Percentiles rank a stretch among this genome's conserved stretches.
phyloP scores from a whole-genome alignment of 1,140 invertebrate species.

The Heliconius melpomene region DNA sequence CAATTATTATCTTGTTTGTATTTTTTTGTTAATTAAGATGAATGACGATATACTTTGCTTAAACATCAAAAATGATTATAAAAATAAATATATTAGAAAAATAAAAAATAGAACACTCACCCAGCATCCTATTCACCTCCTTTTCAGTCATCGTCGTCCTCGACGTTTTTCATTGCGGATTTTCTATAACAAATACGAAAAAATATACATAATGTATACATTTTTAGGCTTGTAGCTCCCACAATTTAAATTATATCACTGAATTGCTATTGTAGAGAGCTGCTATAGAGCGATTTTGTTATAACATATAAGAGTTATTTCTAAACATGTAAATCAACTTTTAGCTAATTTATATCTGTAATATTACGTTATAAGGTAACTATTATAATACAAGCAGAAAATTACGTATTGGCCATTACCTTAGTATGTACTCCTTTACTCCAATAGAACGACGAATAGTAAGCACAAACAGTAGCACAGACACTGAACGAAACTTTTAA shows the following conservation, averaged over 20 bases:
- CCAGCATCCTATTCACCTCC: constrained; percentile 77
- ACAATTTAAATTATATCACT: background rate
- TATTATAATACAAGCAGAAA: background rate
- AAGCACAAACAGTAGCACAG: constrained; percentile 62
- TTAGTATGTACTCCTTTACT: constrained; percentile 30
- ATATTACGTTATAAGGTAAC: background rate
- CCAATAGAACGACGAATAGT: constrained; percentile 23
- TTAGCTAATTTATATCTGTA: background rate
- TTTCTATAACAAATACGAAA: constrained; percentile 51
- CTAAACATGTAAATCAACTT: background rate
- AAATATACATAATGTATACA: background rate
- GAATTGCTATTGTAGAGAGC: background rate
- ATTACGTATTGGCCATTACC: constrained; percentile 20
- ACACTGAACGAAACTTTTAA: constrained; percentile 45
- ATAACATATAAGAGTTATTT: background rate
- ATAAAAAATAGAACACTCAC: constrained; percentile 50
- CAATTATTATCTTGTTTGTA: background rate
- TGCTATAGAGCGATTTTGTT: too few species aligned
- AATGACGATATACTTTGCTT: background rate
- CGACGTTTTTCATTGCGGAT: constrained; percentile 68
- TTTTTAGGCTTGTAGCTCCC: too few species aligned
- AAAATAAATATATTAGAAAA: background rate
- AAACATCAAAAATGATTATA: background rate
- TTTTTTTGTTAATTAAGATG: background rate
- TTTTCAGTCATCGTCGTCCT: constrained; percentile 77